Percentiles rank a stretch among this genome's conserved stretches.
Conservation (phyloP, 1,140 invertebrate genomes). For the Caerostris extrusa region DNA sequence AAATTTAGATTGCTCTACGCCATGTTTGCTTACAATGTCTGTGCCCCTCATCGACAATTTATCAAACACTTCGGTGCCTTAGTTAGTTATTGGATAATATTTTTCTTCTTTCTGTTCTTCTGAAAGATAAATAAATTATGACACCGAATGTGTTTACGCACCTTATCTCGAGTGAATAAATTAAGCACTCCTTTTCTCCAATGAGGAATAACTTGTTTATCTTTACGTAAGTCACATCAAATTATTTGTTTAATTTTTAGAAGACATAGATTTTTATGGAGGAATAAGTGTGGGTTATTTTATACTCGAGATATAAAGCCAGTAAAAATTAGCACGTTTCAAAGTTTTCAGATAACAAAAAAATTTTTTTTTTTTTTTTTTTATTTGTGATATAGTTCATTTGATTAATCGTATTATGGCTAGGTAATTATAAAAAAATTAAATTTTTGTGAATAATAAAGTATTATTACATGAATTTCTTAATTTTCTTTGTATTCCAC, state of each 20-base stretch:
- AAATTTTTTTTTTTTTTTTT: too few relatives aligned
- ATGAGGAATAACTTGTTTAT: background rate
- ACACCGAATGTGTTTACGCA: background rate
- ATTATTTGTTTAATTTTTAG: background rate
- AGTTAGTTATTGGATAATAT: background rate
- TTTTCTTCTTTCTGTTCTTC: too few relatives aligned
- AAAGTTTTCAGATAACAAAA: too few relatives aligned
- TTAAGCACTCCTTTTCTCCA: background rate
- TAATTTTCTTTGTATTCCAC: too few relatives aligned
- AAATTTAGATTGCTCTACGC: background rate
- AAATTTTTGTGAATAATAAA: too few relatives aligned
- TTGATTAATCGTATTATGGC: too few relatives aligned
- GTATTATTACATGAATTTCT: too few relatives aligned
- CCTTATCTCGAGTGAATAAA: background rate
- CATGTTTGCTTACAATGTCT: background rate
- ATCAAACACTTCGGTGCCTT: background rate
- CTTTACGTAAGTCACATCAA: background rate
- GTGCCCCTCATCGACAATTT: background rate
- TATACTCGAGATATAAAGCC: background rate
- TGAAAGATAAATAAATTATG: background rate
- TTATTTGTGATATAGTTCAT: too few relatives aligned
- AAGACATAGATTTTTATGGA: background rate
- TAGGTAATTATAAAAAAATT: too few relatives aligned
- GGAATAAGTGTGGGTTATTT: background rate
- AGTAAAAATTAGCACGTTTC: too few relatives aligned